Evolutionary conservation across 2,888 invertebrate genomes (phyloP).

Genomic region (Apotomis betuletana): DNA sequence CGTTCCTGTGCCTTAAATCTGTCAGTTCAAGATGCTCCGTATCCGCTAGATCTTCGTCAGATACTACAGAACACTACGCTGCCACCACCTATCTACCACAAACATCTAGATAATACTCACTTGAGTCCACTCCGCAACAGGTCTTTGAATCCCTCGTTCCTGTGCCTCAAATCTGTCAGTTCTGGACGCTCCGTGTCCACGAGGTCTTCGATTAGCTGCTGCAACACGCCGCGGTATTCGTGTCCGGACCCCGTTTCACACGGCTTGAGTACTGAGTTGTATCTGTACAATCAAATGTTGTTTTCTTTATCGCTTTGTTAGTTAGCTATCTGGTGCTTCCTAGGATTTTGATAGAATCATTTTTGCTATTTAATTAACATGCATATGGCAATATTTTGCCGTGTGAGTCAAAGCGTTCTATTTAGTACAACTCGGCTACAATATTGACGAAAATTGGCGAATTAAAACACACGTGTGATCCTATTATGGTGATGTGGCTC

Average conservation of each 20-base stretch:
- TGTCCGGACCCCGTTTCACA: conserved; percentile 77
- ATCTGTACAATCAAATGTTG: conserved; percentile 51
- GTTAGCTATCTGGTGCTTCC: too few relatives aligned
- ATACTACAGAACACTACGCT: conserved; percentile 65
- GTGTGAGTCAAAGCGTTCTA: too few relatives aligned
- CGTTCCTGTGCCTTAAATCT: conserved; percentile 83
- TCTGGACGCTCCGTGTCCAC: conserved; percentile 83
- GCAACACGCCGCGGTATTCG: conserved; percentile 81
- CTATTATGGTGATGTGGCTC: too few relatives aligned
- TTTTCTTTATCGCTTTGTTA: too few relatives aligned
- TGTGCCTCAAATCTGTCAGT: conserved; percentile 83
- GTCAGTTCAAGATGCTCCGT: conserved; percentile 81
- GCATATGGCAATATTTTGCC: too few relatives aligned
- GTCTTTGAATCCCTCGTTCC: conserved; percentile 85
- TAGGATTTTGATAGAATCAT: too few relatives aligned
- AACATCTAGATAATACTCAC: conserved; percentile 65
- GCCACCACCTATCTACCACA: too few relatives aligned
- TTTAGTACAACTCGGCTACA: too few relatives aligned
- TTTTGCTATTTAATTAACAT: too few relatives aligned
- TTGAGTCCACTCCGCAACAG: conserved; percentile 82
- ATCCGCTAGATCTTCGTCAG: conserved; percentile 84
- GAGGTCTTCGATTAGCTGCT: conserved; percentile 84
- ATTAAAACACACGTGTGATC: too few relatives aligned
- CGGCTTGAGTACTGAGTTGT: conserved; percentile 76
- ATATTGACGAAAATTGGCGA: too few relatives aligned